Evolutionary conservation across 2,888 invertebrate species (phyloP).

Genomic region (Adineta ricciae): DNA sequence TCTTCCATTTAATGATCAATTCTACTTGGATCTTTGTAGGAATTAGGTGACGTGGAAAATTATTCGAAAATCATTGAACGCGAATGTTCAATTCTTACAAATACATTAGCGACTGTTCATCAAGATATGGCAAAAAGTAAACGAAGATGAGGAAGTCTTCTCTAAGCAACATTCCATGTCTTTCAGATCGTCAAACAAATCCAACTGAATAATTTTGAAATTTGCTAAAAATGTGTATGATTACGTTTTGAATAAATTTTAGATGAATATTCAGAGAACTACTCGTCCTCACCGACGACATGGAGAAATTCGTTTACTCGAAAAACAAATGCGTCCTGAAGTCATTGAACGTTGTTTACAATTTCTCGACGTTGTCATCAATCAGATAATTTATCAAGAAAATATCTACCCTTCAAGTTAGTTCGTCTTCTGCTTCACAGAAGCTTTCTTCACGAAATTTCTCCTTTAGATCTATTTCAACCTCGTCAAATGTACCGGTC

Average conservation of each 20-base stretch:
- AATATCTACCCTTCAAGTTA: not conserved
- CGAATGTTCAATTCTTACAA: not conserved
- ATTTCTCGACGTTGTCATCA: not conserved
- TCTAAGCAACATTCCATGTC: too few species aligned
- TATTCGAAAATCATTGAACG: constrained; percentile 8
- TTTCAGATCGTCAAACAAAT: not conserved
- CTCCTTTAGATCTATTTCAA: not conserved
- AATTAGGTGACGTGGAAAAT: constrained; percentile 9
- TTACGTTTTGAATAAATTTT: not conserved
- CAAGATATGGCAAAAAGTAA: not conserved
- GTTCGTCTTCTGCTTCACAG: not conserved
- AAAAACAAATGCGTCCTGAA: not conserved
- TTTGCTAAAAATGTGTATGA: not conserved
- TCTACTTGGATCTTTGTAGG: not conserved
- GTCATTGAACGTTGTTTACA: not conserved
- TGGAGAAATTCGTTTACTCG: not conserved
- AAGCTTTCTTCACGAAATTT: too few species aligned
- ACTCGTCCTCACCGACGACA: not conserved
- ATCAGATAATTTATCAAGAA: not conserved
- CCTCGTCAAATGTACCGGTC: not conserved
- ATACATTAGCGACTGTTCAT: not conserved
- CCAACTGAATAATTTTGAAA: not conserved
- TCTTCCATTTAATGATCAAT: not conserved
- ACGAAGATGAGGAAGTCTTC: too few species aligned
- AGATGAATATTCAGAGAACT: not conserved